phyloP scores from a whole-genome alignment of 92 coral and sea anemone genomes.

The Siderastrea siderea region DNA sequence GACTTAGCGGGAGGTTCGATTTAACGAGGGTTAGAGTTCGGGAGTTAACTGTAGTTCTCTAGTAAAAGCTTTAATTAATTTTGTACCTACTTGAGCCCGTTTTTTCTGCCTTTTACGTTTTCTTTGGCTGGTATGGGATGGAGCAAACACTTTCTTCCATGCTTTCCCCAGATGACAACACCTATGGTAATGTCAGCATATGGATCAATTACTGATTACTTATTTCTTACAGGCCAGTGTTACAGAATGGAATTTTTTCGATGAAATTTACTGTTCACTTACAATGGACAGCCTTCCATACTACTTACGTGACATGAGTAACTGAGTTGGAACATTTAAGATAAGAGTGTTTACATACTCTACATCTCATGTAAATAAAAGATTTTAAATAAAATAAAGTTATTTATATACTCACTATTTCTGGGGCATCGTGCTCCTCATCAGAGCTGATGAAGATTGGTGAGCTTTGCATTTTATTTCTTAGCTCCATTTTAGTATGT shows the following conservation, averaged over 20 bases:
- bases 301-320: no score
- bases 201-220: conserved; percentile 19
- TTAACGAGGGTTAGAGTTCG: conserved; percentile 2
- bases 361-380: conserved; percentile 8
- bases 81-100: conserved; percentile 24
- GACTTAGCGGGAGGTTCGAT: neutral
- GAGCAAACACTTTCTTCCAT: conserved; percentile 21
- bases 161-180: conserved; percentile 37
- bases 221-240: conserved; percentile 11
- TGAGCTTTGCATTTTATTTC: neutral
- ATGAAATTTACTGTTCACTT: neutral
- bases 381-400: neutral
- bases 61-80: conserved; percentile 16
- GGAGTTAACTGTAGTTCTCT: conserved; percentile 4
- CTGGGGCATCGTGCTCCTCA: conserved; percentile 22
- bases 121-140: conserved; percentile 27
- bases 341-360: no score
- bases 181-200: conserved; percentile 29
- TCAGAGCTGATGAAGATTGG: conserved; percentile 15
- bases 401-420: conserved; percentile 17
- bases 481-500: conserved; percentile 2
- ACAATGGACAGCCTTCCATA: no score
- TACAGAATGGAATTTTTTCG: conserved; percentile 1
- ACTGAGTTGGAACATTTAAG: no score
- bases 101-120: conserved; percentile 35